phyloP scores from a whole-genome alignment of 2,797 vertebrate species.

The Cyclopterus lumpus region DNA sequence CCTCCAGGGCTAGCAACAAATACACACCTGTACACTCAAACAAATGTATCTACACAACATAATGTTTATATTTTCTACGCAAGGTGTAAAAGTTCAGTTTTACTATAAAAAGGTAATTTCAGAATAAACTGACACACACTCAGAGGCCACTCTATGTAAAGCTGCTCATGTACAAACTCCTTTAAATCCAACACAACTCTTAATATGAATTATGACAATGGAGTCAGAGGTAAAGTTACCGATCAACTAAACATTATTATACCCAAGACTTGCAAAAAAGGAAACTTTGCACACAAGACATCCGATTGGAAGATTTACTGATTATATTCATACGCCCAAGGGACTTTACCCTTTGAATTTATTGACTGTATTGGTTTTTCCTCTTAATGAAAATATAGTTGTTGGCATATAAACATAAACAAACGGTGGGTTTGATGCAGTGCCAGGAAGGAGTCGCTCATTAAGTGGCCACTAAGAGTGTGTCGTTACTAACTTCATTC shows the following conservation, averaged over 20 bases:
- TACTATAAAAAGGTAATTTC: not conserved
- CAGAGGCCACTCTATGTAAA: not conserved
- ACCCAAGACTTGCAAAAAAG: not conserved
- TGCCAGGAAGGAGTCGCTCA: constrained; percentile 6
- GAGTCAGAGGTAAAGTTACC: not conserved
- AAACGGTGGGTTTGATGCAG: not conserved
- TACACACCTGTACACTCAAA: not conserved
- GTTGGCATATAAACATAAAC: not conserved
- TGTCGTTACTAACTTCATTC: constrained; percentile 8
- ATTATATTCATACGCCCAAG: not conserved
- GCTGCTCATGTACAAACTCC: not conserved
- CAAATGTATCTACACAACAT: not conserved
- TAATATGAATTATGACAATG: not conserved
- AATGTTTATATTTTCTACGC: not conserved
- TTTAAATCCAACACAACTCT: not conserved
- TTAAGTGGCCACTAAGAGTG: constrained; percentile 11
- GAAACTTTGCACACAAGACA: not conserved
- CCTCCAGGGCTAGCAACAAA: not conserved
- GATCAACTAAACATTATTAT: not conserved
- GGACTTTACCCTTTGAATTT: not conserved
- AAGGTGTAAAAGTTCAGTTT: not conserved
- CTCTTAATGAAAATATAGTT: not conserved
- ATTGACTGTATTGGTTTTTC: not conserved
- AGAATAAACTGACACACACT: not conserved
- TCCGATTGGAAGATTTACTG: not conserved